A percentile compares a stretch with the other conserved stretches of the same genome.
Evolutionary conservation across 2,888 invertebrate species (phyloP).

Genomic region (Brachylomia viminalis): DNA sequence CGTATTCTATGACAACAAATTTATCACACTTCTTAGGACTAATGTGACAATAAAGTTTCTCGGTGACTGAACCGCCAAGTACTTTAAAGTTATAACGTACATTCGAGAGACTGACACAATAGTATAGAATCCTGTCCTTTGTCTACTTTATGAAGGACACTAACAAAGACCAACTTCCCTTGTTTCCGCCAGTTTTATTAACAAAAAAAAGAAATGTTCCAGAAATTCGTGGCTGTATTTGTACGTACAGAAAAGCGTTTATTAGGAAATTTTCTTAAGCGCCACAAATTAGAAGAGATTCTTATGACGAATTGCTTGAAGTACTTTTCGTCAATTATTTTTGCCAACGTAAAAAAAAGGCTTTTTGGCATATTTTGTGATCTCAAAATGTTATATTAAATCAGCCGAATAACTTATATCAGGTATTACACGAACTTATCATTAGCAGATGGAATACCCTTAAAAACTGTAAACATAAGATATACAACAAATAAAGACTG

Average conservation of each 20-base stretch:
- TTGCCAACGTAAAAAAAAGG: neutral
- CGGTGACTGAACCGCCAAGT: conserved; percentile 8
- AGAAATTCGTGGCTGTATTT: conserved; percentile 35
- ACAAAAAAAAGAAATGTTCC: conserved; percentile 52
- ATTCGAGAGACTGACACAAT: conserved; percentile 21
- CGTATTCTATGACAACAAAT: no score
- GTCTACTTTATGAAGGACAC: conserved; percentile 52
- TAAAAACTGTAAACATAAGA: neutral
- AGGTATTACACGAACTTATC: neutral
- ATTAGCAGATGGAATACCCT: neutral
- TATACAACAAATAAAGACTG: neutral
- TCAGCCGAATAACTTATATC: neutral
- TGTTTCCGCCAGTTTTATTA: conserved; percentile 55
- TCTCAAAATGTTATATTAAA: neutral
- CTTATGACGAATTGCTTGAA: conserved; percentile 34
- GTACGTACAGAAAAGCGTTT: conserved; percentile 44
- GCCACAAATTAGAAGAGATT: conserved; percentile 51
- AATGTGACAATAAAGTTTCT: neutral
- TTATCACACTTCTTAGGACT: neutral
- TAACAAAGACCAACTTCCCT: conserved; percentile 59
- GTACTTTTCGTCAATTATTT: conserved; percentile 4
- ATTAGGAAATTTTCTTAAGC: conserved; percentile 45
- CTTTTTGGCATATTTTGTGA: neutral
- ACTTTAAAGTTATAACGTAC: conserved; percentile 23
- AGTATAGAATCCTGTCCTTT: conserved; percentile 45